Evolutionary conservation across 2,797 vertebrate species (phyloP).

Genomic region (Novumbra hubbsi): DNA sequence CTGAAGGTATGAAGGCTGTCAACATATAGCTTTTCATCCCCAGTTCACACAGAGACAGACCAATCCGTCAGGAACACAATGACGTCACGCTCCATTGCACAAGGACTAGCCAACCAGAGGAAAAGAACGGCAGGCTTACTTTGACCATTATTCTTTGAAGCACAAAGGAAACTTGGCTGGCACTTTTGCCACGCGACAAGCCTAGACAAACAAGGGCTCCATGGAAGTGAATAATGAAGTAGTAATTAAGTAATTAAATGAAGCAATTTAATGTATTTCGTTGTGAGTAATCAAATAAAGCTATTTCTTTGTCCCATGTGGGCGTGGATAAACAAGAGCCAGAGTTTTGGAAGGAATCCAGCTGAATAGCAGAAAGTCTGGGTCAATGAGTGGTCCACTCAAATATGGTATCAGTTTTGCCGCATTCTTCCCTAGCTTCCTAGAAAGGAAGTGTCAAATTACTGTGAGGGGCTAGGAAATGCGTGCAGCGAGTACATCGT

Average conservation of each 20-base stretch:
- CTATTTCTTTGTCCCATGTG: neutral
- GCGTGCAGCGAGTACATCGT: no score
- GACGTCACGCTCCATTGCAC: constrained; percentile 8
- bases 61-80: neutral
- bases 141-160: constrained; percentile 4
- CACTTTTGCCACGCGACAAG: neutral
- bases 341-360: constrained; percentile 10
- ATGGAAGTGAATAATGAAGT: neutral
- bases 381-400: neutral
- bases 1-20: neutral
- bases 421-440: neutral
- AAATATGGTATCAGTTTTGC: neutral
- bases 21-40: neutral
- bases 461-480: neutral
- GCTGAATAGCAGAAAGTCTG: neutral
- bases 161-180: neutral
- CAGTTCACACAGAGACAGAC: neutral
- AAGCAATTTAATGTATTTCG: no score
- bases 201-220: constrained; percentile 17
- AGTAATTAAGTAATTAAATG: no score
- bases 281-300: constrained; percentile 19
- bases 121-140: constrained; percentile 4
- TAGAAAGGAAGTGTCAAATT: neutral
- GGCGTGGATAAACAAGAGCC: constrained; percentile 2
- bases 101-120: constrained; percentile 7